Evolutionary conservation across 2,797 vertebrate genomes (phyloP).

Genomic region (Alca torda): DNA sequence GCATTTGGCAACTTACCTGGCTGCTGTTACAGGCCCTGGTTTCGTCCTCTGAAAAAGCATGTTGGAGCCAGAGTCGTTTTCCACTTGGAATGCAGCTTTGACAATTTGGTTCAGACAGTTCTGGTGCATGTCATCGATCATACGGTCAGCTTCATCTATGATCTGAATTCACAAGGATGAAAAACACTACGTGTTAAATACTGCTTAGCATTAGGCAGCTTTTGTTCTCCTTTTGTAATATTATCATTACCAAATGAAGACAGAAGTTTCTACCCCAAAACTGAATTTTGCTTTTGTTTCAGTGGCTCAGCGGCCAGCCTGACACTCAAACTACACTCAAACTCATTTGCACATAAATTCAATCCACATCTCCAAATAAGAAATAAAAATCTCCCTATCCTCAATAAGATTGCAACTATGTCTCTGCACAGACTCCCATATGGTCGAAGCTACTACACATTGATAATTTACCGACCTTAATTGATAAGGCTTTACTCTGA

Average conservation of each 20-base stretch:
- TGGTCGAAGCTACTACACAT: neutral
- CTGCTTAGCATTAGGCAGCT: neutral
- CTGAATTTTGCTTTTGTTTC: neutral
- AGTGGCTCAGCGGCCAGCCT: neutral
- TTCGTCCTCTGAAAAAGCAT: slow-evolving; percentile 79
- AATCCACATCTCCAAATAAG: neutral
- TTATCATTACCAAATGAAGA: neutral
- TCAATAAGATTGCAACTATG: neutral
- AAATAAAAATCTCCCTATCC: neutral
- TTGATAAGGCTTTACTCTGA: neutral
- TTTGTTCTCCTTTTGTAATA: neutral
- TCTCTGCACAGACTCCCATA: neutral
- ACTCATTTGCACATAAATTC: neutral
- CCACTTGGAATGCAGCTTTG: slow-evolving; percentile 78
- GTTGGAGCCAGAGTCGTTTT: neutral
- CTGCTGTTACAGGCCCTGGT: slow-evolving; percentile 80
- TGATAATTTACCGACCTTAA: neutral
- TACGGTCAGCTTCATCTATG: slow-evolving; percentile 93
- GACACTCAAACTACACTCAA: neutral
- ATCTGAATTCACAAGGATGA: slow-evolving; percentile 73
- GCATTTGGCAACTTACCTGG: slow-evolving; percentile 77
- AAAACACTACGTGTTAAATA: neutral
- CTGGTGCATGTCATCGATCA: slow-evolving; percentile 97
- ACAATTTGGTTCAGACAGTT: slow-evolving; percentile 88
- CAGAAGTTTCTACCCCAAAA: neutral